Evolutionary conservation across 2,888 invertebrate species (phyloP).

Genomic region (Chloroclystis v-ata): DNA sequence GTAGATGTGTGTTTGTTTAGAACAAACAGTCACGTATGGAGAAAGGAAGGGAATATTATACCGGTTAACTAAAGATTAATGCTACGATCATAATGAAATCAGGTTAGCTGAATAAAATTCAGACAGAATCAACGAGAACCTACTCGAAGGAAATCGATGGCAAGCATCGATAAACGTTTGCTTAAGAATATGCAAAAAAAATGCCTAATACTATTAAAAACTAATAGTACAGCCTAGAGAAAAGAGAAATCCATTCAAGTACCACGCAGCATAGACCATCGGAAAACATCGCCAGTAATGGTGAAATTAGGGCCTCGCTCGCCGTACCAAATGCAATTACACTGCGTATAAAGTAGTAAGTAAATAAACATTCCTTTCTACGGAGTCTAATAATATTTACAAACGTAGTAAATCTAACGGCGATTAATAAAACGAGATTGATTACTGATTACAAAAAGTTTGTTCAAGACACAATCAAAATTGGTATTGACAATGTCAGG

Average conservation of each 20-base stretch:
- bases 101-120: background rate
- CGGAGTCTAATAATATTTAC: constrained; percentile 42
- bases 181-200: too few species aligned
- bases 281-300: constrained; percentile 43
- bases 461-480: too few species aligned
- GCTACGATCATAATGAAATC: background rate
- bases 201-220: background rate
- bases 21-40: constrained; percentile 15
- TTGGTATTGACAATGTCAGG: too few species aligned
- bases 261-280: constrained; percentile 29
- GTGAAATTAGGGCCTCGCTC: constrained; percentile 35
- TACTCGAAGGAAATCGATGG: too few species aligned
- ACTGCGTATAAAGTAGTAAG: constrained; percentile 32
- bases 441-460: too few species aligned
- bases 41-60: constrained; percentile 8
- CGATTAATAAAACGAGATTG: too few species aligned
- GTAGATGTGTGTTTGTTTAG: too few species aligned
- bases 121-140: background rate
- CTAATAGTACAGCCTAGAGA: too few species aligned
- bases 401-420: constrained; percentile 34
- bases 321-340: constrained; percentile 50
- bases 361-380: constrained; percentile 56
- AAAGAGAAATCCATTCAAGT: constrained; percentile 29
- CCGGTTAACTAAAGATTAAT: background rate
- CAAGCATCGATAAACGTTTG: too few species aligned